Base-by-base conservation (phyloP, 1,140 invertebrate genomes). In the Pseudomyrmex dendroicus region DNA sequence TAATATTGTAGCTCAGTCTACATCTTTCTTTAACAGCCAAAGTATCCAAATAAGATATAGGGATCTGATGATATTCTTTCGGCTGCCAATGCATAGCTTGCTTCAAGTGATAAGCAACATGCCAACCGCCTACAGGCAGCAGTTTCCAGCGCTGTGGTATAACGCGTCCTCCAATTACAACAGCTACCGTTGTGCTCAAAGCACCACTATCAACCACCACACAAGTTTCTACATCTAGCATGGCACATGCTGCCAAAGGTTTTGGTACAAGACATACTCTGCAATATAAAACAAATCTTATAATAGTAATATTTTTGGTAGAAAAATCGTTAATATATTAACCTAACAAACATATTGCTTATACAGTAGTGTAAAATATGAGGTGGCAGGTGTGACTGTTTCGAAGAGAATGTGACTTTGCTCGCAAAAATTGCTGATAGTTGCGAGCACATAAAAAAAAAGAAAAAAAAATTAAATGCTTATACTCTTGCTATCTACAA, bases 171-270 rank as follows among this genome's bases (percentile, higher is more conserved):
- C 94, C 92, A 67, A 95, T 91, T n/a, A 95, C 92, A 46, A 95
- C 94, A 20, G 94, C 94, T 1, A 95, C 95, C 5, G 94, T 94
- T 59, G 95, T 95, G 82, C 92, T 95, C 5, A 94, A 76, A 70
- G 95, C 94, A 56, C 95, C 94, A 83, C 94, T 94, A 61, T 95
- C 95, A 46, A 95, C 89, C 7, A 95, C 94, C 7, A 95, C 92
- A 66, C 94, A 95, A 12, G 94, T 95, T 74, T 95, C 94, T 12
- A 94, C 82, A 48, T 93, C 93, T n/a, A 94, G 70, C 90, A 95
- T 93, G 12, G 92, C 92, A 86, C 94, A 94, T 46, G 92, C 93
- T 86, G 94, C 94, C 61, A 95, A 85, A 82, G 95, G 94, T 87
- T 95, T 95, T 44, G 94, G 93, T 52, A 94, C 92, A 59, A 94